A percentile compares a stretch with the other conserved stretches of the same genome.
These are phyloP conservation scores for Colletes collaris DNA, from an alignment of 2,888 invertebrate genomes.

Conservation along the genomic window DNA sequence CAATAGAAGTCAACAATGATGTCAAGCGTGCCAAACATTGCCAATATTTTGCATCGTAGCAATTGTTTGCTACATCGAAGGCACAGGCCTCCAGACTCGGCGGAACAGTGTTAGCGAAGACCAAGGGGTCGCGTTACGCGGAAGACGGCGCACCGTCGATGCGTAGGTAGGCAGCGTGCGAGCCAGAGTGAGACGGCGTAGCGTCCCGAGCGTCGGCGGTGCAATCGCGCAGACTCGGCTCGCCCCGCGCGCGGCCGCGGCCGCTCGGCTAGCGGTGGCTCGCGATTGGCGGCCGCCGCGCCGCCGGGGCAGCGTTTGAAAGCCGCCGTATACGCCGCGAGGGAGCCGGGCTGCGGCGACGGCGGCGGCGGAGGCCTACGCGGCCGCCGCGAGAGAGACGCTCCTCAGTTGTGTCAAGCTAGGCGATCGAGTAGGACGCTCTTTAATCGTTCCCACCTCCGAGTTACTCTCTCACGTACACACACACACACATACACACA, in stretches of 20 bases:
- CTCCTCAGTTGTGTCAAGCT: constrained; percentile 83
- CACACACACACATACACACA: constrained; percentile 59
- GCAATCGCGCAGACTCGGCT: constrained; percentile 54
- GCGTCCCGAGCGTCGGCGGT: not conserved
- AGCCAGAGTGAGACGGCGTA: no score
- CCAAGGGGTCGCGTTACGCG: constrained; percentile 16
- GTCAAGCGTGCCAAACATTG: no score
- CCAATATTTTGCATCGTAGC: no score
- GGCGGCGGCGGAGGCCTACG: constrained; percentile 64
- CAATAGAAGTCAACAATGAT: no score
- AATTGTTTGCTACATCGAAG: no score
- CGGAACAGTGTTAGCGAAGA: constrained; percentile 35
- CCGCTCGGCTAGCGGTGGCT: constrained; percentile 52
- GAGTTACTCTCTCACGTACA: constrained; percentile 74
- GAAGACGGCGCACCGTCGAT: not conserved
- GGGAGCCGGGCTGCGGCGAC: constrained; percentile 65
- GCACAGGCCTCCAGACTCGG: no score
- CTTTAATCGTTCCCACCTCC: constrained; percentile 81
- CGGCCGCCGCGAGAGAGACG: constrained; percentile 68
- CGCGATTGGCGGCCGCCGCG: constrained; percentile 72
- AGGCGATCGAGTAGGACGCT: constrained; percentile 83
- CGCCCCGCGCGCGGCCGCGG: constrained; percentile 53
- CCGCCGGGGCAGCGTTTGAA: constrained; percentile 73
- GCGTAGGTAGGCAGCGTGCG: no score
- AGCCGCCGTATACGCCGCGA: constrained; percentile 72